phyloP scores from a whole-genome alignment of 2,888 invertebrate genomes.

The Macroteleia sp. region DNA sequence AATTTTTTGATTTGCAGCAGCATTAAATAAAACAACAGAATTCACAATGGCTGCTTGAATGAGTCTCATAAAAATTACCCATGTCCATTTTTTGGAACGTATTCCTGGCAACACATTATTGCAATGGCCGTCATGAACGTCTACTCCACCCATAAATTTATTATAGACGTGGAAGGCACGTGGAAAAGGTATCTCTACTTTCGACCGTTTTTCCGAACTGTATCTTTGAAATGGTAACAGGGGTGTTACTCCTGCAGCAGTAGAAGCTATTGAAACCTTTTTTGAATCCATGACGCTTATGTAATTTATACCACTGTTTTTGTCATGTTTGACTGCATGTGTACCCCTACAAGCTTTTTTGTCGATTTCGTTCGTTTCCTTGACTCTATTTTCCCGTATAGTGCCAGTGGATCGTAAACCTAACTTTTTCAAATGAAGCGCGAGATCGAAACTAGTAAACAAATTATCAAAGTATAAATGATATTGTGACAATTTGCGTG shows the following conservation, averaged over 20 bases:
- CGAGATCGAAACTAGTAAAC: conserved; percentile 52
- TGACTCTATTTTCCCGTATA: conserved; percentile 59
- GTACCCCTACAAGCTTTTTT: conserved; percentile 43
- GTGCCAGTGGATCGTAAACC: conserved; percentile 37
- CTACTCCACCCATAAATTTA: conserved; percentile 58
- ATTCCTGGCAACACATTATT: conserved; percentile 58
- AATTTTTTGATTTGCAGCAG: no score
- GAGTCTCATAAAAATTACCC: conserved; percentile 37
- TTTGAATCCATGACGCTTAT: conserved; percentile 65
- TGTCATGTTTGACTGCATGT: conserved; percentile 55
- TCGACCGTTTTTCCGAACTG: conserved; percentile 31
- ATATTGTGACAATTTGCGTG: conserved; percentile 33
- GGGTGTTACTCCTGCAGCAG: conserved; percentile 64
- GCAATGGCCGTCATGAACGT: conserved; percentile 61
- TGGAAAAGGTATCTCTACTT: conserved; percentile 55
- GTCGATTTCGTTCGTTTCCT: no score
- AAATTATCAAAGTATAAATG: conserved; percentile 63
- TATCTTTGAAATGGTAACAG: conserved; percentile 44
- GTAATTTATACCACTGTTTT: conserved; percentile 63
- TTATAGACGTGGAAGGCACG: conserved; percentile 55
- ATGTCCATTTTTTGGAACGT: conserved; percentile 62
- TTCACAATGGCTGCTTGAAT: conserved; percentile 21
- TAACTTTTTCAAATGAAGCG: conserved; percentile 60
- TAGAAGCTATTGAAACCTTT: conserved; percentile 60
- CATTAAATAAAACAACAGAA: conserved; percentile 16